Percentiles rank a stretch among this genome's conserved stretches.
Evolutionary conservation across 2,888 invertebrate species (phyloP).

Genomic region (Eremobia ochroleuca): DNA sequence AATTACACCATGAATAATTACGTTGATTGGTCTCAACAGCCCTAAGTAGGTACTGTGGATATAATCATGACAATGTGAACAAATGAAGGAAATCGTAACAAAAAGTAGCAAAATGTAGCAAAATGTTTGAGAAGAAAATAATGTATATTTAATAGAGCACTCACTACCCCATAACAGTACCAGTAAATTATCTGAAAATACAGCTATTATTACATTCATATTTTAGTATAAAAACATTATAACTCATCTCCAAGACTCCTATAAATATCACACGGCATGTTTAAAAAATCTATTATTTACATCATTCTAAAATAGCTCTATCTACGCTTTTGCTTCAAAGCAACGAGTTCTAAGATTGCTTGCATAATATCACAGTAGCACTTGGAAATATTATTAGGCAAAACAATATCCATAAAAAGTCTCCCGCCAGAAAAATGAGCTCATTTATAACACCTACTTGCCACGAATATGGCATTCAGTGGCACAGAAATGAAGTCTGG

Average conservation of each 20-base stretch:
- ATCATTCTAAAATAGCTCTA: slow-evolving; percentile 36
- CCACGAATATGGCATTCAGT: slow-evolving; percentile 73
- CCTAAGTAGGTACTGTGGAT: slow-evolving; percentile 1
- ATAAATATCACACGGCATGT: slow-evolving; percentile 24
- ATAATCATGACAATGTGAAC: slow-evolving; percentile 9
- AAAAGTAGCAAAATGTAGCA: not conserved
- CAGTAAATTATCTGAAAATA: slow-evolving; percentile 46
- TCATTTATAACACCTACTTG: slow-evolving; percentile 73
- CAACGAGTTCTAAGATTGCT: slow-evolving; percentile 54
- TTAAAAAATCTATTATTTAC: slow-evolving; percentile 50
- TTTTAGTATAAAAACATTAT: slow-evolving; percentile 40
- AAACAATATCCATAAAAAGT: slow-evolving; percentile 71
- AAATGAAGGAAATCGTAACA: not conserved
- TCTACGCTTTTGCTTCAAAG: slow-evolving; percentile 28
- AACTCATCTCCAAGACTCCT: slow-evolving; percentile 25
- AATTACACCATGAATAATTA: slow-evolving; percentile 59
- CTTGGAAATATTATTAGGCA: slow-evolving; percentile 65
- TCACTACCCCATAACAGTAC: slow-evolving; percentile 41
- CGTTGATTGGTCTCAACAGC: slow-evolving; percentile 27
- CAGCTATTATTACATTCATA: slow-evolving; percentile 38
- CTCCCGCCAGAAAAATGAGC: slow-evolving; percentile 69
- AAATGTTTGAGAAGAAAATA: slow-evolving; percentile 23
- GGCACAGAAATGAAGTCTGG: slow-evolving; percentile 72
- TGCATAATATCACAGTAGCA: slow-evolving; percentile 58
- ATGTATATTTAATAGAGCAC: slow-evolving; percentile 40